Conservation (phyloP, 2,888 invertebrate genomes). For the Macroteleia sp. region DNA sequence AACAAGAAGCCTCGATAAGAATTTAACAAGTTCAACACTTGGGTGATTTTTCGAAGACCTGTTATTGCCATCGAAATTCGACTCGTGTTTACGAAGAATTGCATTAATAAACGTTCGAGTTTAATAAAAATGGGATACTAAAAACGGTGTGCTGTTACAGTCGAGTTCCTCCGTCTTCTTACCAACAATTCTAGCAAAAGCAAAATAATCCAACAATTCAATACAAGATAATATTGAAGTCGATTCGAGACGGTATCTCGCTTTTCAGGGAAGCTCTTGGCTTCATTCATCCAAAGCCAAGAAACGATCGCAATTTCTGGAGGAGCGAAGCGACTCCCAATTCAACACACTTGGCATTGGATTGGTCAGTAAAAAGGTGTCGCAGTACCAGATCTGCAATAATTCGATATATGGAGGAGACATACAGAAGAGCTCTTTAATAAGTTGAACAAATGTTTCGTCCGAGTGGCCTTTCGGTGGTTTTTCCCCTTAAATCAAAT, state of each 20-base stretch:
- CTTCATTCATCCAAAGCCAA: conserved; percentile 65
- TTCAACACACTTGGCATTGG: conserved; percentile 45
- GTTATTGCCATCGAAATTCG: conserved; percentile 23
- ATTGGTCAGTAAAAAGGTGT: conserved; percentile 60
- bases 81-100: conserved; percentile 27
- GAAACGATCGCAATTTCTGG: conserved; percentile 69
- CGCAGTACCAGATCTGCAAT: conserved; percentile 63
- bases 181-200: conserved; percentile 21
- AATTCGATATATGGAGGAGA: conserved; percentile 64
- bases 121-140: conserved; percentile 39
- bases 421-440: conserved; percentile 61
- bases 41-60: conserved; percentile 3
- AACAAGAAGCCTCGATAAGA: conserved; percentile 9
- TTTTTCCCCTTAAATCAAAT: conserved; percentile 27
- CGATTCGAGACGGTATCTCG: conserved; percentile 42
- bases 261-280: conserved; percentile 57
- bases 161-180: conserved; percentile 37
- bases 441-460: conserved; percentile 70
- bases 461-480: conserved; percentile 15
- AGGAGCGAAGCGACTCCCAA: conserved; percentile 47
- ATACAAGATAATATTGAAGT: conserved; percentile 55
- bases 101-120: conserved; percentile 35
- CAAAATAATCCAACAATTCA: conserved; percentile 56
- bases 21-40: conserved; percentile 10
- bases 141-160: conserved; percentile 34